A percentile compares a stretch with the other conserved stretches of the same genome.
Evolutionary conservation across 2,797 vertebrate species (phyloP).

Genomic region (Falco peregrinus): DNA sequence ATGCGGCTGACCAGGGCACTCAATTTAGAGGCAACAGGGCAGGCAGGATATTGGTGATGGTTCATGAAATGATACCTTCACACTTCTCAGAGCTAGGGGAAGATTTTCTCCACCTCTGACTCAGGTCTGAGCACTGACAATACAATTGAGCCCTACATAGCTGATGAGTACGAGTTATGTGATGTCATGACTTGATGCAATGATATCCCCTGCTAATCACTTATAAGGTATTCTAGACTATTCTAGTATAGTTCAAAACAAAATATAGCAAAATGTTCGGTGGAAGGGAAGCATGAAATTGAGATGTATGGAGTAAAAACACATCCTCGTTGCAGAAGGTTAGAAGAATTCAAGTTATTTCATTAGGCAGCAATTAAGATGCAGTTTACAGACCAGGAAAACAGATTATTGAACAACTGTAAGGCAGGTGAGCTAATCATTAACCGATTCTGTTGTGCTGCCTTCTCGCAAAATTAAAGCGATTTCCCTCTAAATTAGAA

Average conservation of each 20-base stretch:
- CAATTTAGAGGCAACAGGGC: not conserved
- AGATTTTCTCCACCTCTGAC: not conserved
- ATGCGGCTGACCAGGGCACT: not conserved
- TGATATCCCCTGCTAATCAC: not conserved
- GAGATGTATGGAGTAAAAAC: not conserved
- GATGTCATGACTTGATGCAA: not conserved
- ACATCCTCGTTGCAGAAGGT: not conserved
- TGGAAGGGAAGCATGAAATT: not conserved
- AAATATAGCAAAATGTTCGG: not conserved
- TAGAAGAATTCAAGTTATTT: conserved; percentile 9
- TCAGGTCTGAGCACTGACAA: not conserved
- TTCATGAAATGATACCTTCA: not conserved
- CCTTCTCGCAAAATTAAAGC: not conserved
- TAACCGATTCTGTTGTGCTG: not conserved
- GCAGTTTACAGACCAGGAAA: not conserved
- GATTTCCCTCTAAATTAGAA: conserved; percentile 10
- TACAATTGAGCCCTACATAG: not conserved
- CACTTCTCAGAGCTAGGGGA: not conserved
- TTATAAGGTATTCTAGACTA: not conserved
- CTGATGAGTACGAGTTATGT: not conserved
- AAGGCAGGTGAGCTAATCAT: conserved; percentile 19
- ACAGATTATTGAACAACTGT: not conserved
- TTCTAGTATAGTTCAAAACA: not conserved
- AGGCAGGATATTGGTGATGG: not conserved
- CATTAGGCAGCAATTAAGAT: conserved; percentile 22